Evolutionary conservation across 2,888 invertebrate genomes (phyloP).

Genomic region (Drosophila antonietae): DNA sequence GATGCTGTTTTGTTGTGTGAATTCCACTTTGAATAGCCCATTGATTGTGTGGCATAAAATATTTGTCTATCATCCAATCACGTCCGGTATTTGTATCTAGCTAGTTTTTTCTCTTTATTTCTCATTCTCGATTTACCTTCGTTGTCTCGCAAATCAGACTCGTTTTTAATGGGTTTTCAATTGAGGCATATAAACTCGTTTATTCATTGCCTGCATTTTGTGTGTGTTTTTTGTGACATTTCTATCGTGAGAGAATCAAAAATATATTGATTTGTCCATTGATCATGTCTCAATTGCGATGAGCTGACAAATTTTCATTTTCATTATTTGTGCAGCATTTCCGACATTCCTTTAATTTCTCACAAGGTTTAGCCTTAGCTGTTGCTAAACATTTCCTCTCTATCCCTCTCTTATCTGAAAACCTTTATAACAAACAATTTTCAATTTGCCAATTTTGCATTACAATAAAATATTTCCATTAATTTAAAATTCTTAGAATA

Average conservation of each 20-base stretch:
- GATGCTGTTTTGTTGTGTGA: slow-evolving; percentile 51
- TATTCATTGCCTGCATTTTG: slow-evolving; percentile 56
- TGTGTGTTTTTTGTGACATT: slow-evolving; percentile 48
- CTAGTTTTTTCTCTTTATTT: slow-evolving; percentile 27
- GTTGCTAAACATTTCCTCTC: not conserved
- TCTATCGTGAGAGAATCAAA: slow-evolving; percentile 59
- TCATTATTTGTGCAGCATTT: not conserved
- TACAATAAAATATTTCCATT: not conserved
- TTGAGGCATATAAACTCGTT: slow-evolving; percentile 63
- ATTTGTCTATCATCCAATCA: slow-evolving; percentile 79
- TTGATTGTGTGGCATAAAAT: slow-evolving; percentile 75
- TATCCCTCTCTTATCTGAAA: not conserved
- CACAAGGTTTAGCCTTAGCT: not conserved
- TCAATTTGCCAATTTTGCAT: not conserved
- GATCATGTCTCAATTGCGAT: slow-evolving; percentile 20
- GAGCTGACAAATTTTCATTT: slow-evolving; percentile 16
- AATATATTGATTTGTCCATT: slow-evolving; percentile 24
- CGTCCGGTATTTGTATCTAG: slow-evolving; percentile 73
- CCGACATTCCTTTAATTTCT: not conserved
- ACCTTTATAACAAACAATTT: too few relatives aligned
- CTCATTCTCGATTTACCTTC: slow-evolving; percentile 16
- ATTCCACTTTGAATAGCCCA: slow-evolving; percentile 69
- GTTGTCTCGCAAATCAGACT: slow-evolving; percentile 52
- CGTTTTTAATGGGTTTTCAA: slow-evolving; percentile 71
- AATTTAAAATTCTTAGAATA: not conserved